Conservation (phyloP, 2,888 invertebrate genomes). For the Drosophila leonis region DNA sequence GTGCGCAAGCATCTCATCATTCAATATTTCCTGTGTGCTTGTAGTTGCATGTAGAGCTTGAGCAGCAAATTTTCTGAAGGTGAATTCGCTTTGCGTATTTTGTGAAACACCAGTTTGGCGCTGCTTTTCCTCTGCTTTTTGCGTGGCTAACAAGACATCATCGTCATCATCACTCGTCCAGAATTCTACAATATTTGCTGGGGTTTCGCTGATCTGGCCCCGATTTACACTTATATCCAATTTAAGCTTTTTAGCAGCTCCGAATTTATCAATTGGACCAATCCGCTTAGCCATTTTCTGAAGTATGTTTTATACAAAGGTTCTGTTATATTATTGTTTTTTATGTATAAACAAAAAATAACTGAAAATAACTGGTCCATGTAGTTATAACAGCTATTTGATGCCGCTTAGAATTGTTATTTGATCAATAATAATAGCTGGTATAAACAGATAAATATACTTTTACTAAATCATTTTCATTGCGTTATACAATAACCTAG, state of each 20-base stretch:
- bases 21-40: conserved; percentile 76
- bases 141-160: conserved; percentile 82
- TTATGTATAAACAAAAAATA: neutral
- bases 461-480: neutral
- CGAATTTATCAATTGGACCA: conserved; percentile 75
- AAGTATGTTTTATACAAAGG: neutral
- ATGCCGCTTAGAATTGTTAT: too few relatives aligned
- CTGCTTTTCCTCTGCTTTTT: conserved; percentile 78
- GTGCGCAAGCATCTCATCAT: neutral
- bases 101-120: conserved; percentile 8
- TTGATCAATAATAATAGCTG: neutral
- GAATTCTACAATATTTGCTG: conserved; percentile 59
- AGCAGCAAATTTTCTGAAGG: conserved; percentile 78
- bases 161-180: conserved; percentile 85
- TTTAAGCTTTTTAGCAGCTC: conserved; percentile 80
- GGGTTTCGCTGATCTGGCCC: conserved; percentile 29
- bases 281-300: conserved; percentile 77
- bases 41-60: conserved; percentile 60
- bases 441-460: neutral
- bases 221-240: conserved; percentile 76
- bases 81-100: conserved; percentile 65
- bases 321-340: neutral
- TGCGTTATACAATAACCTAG: neutral
- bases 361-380: neutral
- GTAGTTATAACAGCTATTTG: neutral